A percentile compares a stretch with the other conserved stretches of the same genome.
Evolutionary conservation across 2,888 invertebrate species (phyloP).

Genomic region (Pollenia griseotomentosa): DNA sequence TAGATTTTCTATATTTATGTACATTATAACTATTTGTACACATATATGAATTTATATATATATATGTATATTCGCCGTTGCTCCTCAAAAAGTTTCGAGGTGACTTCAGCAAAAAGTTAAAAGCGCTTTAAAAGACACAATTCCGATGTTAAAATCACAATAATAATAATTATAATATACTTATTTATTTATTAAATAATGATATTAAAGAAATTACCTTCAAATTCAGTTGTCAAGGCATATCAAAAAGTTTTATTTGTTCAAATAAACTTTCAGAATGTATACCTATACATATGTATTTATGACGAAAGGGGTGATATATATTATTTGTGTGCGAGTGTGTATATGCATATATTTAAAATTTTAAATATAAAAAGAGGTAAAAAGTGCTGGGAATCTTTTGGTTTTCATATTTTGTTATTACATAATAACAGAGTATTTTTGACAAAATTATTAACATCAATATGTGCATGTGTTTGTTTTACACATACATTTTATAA

Average conservation of each 20-base stretch:
- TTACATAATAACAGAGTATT: conserved; percentile 70
- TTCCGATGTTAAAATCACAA: conserved; percentile 42
- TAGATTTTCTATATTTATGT: neutral
- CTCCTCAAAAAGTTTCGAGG: conserved; percentile 59
- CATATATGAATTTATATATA: conserved; percentile 55
- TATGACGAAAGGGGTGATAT: conserved; percentile 9
- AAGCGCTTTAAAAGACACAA: conserved; percentile 36
- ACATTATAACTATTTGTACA: conserved; percentile 42
- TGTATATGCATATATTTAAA: conserved; percentile 42
- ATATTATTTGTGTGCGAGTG: conserved; percentile 1
- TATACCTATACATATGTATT: conserved; percentile 12
- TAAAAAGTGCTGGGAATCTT: conserved; percentile 53
- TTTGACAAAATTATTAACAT: conserved; percentile 64
- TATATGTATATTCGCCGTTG: conserved; percentile 54
- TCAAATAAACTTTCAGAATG: neutral
- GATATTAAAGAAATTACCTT: conserved; percentile 53
- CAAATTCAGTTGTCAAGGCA: conserved; percentile 63
- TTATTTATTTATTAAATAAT: neutral
- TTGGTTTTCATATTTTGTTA: conserved; percentile 67
- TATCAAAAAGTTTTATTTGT: conserved; percentile 51
- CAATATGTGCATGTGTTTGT: conserved; percentile 30
- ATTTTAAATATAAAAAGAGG: conserved; percentile 43
- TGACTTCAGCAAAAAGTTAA: conserved; percentile 43
- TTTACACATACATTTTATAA: conserved; percentile 30
- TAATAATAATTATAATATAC: conserved; percentile 42